Conservation (phyloP, 2,797 vertebrate genomes). For the Otus scops region DNA sequence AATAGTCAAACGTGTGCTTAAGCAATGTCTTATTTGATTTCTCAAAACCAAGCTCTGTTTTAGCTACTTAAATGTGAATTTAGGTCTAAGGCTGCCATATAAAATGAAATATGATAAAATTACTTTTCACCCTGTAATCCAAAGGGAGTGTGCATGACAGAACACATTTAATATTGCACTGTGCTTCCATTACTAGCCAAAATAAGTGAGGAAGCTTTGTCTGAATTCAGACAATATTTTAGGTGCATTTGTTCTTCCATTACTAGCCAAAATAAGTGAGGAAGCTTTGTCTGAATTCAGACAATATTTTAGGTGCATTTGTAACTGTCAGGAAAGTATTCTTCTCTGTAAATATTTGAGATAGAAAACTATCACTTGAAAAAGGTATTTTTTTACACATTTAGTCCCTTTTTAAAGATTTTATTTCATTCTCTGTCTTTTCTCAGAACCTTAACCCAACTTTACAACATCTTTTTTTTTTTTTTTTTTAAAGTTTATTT, state of each 20-base stretch:
- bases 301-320: not conserved
- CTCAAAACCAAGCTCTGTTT: not conserved
- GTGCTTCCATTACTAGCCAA: not conserved
- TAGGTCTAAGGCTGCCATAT: not conserved
- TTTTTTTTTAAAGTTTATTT: not conserved
- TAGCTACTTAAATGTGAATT: not conserved
- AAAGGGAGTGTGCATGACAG: not conserved
- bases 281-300: conserved; percentile 17
- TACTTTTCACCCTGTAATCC: not conserved
- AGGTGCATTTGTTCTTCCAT: not conserved
- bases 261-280: not conserved
- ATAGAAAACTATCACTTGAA: not conserved
- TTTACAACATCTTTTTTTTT: not conserved
- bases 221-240: conserved; percentile 7
- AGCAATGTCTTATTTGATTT: not conserved
- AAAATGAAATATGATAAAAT: not conserved
- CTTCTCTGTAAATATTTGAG: not conserved
- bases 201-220: not conserved
- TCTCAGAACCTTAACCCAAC: not conserved
- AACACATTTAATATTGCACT: not conserved
- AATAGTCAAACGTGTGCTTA: not conserved
- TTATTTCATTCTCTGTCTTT: not conserved
- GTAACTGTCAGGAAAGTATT: not conserved
- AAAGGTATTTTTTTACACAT: not conserved
- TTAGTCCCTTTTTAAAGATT: not conserved